Evolutionary conservation across 2,797 vertebrate species (phyloP), one percentile per base, ranked within the genome.

Genomic region (Pipistrellus pipistrellus): DNA sequence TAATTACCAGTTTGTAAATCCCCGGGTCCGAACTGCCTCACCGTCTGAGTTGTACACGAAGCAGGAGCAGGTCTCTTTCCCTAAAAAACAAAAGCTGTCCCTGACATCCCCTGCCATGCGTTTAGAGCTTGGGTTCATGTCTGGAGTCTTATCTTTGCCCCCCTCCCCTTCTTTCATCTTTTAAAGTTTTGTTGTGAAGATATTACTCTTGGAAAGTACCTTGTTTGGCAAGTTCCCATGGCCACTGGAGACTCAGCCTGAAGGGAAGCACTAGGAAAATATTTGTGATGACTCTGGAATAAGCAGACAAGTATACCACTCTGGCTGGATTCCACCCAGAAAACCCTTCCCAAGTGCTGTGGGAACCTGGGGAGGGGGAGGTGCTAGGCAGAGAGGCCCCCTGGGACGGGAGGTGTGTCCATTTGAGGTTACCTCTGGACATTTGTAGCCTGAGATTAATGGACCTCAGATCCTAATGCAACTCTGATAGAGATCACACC

Each of bases 401-500:
- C 20, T 4, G 15, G 46, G 30, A 46, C 48, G 78, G 72, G 51
- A 76, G 77, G 21, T 53, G 27, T 85, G 92, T 83, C 72, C 59
- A 25, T 82, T 66, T n/a, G 44, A 92, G 94, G 94, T 97, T 85
- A 96, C 77, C 84, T 93, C 51, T 96, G 94, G 94, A 93, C 94
- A 87, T 89, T 94, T 82, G 55, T 88, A 92, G 76, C 64, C 83
- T 78, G 86, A 96, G 94, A 97, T 95, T 87, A 96, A 91, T 96
- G 68, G 92, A 90, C 84, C 88, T 41, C 73, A 46, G 85, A 85
- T 90, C 90, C 93, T 96, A 92, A 94, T 69, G 95, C 76, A 46
- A 71, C 20, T 23, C 66, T 62, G 96, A 96, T 93, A 94, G 92
- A 78, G 77, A 96, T 97, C 96, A 94, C 90, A 59, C 96, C 96